These are phyloP conservation scores for Vanacampus margaritifer DNA, from an alignment of 2,113 vertebrate species.

Conservation along the genomic window DNA sequence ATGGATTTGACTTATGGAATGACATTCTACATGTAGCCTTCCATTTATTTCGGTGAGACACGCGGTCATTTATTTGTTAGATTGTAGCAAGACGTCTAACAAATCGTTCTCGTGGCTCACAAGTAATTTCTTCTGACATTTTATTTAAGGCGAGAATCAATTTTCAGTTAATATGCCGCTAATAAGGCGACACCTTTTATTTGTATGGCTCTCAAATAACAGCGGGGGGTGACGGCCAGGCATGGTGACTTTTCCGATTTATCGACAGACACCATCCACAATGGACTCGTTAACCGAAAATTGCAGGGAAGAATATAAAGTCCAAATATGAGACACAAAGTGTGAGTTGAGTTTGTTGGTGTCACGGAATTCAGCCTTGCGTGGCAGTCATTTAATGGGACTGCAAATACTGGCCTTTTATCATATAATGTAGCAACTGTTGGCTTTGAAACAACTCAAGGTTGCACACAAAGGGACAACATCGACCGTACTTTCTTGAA, in stretches of 20 bases:
- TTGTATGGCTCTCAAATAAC: slow-evolving; percentile 50
- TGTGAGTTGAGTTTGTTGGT: neutral
- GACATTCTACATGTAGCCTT: slow-evolving; percentile 66
- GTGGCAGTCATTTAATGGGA: neutral
- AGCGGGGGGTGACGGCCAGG: slow-evolving; percentile 17
- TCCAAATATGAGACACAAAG: neutral
- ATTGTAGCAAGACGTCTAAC: slow-evolving; percentile 61
- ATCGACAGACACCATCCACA: slow-evolving; percentile 44
- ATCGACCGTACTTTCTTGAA: no score
- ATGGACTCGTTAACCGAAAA: slow-evolving; percentile 31
- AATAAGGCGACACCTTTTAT: slow-evolving; percentile 65
- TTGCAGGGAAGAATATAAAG: slow-evolving; percentile 20
- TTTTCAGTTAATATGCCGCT: slow-evolving; percentile 66
- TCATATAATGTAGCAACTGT: neutral
- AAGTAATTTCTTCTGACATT: slow-evolving; percentile 75
- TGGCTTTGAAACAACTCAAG: neutral
- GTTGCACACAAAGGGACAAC: neutral
- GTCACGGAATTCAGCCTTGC: neutral
- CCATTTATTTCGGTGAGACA: slow-evolving; percentile 55
- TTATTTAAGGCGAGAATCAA: slow-evolving; percentile 73
- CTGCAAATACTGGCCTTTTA: neutral
- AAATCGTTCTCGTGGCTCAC: slow-evolving; percentile 59
- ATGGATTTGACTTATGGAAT: slow-evolving; percentile 73
- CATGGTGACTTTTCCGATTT: slow-evolving; percentile 28
- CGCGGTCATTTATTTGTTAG: slow-evolving; percentile 68